These are phyloP conservation scores for Arizona elegans DNA, from an alignment of 2,113 vertebrate species.

Conservation along the genomic window DNA sequence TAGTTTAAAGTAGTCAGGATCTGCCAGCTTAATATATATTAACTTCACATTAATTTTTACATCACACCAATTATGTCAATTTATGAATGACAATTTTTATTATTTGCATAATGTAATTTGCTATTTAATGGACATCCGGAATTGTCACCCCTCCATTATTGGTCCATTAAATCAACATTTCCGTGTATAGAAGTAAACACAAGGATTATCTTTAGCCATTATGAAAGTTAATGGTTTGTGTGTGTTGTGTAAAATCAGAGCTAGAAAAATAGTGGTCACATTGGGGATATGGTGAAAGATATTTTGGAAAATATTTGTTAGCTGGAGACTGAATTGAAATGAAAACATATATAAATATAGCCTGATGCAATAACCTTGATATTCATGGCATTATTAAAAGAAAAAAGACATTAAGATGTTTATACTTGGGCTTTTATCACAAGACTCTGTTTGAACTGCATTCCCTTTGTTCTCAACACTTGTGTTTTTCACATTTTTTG, in stretches of 20 bases:
- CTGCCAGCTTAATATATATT: not conserved
- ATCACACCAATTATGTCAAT: not conserved
- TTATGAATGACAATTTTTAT: not conserved
- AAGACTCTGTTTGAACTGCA: not conserved
- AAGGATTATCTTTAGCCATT: not conserved
- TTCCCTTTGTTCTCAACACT: slow-evolving; percentile 16
- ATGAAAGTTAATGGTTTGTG: not conserved
- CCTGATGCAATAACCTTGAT: not conserved
- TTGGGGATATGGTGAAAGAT: not conserved
- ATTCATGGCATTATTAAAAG: not conserved
- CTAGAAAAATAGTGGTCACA: not conserved
- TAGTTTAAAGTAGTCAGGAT: not conserved
- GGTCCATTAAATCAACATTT: not conserved
- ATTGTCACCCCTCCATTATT: not conserved
- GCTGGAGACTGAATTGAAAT: not conserved
- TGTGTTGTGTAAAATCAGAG: not conserved
- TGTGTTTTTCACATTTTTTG: slow-evolving; percentile 15
- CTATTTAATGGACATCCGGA: not conserved
- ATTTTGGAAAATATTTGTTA: not conserved
- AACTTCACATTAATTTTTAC: not conserved
- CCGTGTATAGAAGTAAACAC: not conserved
- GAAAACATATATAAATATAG: not conserved
- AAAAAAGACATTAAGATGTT: not conserved
- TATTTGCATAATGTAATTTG: not conserved
- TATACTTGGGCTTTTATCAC: not conserved